Evolutionary conservation across 2,113 vertebrate genomes (phyloP).

Genomic region (Entelurus aequoreus): DNA sequence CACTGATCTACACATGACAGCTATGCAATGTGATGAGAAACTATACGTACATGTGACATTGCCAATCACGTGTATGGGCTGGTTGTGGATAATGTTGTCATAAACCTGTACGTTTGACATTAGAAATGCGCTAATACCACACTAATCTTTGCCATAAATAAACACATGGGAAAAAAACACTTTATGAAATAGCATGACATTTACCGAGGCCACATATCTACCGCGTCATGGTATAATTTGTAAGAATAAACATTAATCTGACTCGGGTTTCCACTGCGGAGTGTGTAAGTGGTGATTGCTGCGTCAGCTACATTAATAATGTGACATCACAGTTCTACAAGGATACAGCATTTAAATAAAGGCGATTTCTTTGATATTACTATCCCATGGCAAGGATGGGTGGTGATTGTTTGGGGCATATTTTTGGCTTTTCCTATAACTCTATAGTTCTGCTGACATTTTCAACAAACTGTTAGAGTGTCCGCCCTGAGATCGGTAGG

Average conservation of each 20-base stretch:
- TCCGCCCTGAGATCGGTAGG: too few relatives aligned
- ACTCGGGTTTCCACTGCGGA: not conserved
- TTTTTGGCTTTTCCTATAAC: constrained; percentile 14
- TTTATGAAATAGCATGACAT: constrained; percentile 1
- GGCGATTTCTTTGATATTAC: too few relatives aligned
- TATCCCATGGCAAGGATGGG: too few relatives aligned
- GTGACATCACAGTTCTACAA: not conserved
- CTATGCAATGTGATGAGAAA: not conserved
- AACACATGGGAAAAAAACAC: not conserved
- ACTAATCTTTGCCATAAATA: constrained; percentile 27
- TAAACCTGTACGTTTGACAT: constrained; percentile 22
- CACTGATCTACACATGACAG: not conserved
- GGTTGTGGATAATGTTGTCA: constrained; percentile 29
- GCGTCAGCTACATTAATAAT: not conserved
- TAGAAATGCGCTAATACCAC: constrained; percentile 29
- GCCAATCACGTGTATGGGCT: constrained; percentile 26
- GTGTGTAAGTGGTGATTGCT: not conserved
- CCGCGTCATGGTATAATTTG: not conserved
- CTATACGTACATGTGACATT: constrained; percentile 27
- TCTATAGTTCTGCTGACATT: not conserved
- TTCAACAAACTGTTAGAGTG: too few relatives aligned
- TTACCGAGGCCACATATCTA: not conserved
- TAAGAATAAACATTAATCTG: not conserved
- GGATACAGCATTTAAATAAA: too few relatives aligned
- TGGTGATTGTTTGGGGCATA: too few relatives aligned